Conservation (phyloP, 2,888 invertebrate species). For the Erebia aethiops region DNA sequence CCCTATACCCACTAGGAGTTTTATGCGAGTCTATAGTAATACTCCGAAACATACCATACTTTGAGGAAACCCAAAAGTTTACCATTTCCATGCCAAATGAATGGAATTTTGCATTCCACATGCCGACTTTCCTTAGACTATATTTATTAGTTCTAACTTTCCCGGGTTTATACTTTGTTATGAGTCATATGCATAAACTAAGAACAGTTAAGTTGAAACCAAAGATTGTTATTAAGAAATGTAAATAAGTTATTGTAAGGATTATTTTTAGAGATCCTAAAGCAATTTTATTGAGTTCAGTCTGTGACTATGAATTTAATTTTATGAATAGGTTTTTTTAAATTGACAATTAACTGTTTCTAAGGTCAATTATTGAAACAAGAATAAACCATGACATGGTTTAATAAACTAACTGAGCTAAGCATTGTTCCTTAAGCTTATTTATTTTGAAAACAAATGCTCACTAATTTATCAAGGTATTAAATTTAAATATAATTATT, state of each 20-base stretch:
- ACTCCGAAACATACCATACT: slow-evolving; percentile 93
- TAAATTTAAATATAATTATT: no score
- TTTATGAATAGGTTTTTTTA: no score
- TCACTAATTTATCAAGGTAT: no score
- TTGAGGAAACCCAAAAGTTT: slow-evolving; percentile 91
- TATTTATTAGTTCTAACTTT: slow-evolving; percentile 90
- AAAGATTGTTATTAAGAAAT: slow-evolving; percentile 72
- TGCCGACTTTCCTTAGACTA: slow-evolving; percentile 89
- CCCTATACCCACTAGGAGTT: slow-evolving; percentile 95
- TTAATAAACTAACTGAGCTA: no score
- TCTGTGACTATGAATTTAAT: no score
- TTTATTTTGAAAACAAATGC: no score
- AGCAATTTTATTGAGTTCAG: no score
- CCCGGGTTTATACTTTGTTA: slow-evolving; percentile 89
- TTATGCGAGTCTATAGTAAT: slow-evolving; percentile 92
- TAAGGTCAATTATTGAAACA: no score
- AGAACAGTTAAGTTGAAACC: slow-evolving; percentile 86
- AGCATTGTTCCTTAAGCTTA: no score
- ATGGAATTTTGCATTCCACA: slow-evolving; percentile 93
- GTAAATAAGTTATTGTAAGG: slow-evolving; percentile 52
- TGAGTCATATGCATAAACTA: slow-evolving; percentile 92
- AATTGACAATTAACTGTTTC: no score
- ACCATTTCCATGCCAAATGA: slow-evolving; percentile 90
- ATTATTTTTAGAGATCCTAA: no score
- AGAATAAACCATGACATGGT: no score